Conservation (phyloP, 2,797 vertebrate species). For the Sebastes hubbsi region DNA sequence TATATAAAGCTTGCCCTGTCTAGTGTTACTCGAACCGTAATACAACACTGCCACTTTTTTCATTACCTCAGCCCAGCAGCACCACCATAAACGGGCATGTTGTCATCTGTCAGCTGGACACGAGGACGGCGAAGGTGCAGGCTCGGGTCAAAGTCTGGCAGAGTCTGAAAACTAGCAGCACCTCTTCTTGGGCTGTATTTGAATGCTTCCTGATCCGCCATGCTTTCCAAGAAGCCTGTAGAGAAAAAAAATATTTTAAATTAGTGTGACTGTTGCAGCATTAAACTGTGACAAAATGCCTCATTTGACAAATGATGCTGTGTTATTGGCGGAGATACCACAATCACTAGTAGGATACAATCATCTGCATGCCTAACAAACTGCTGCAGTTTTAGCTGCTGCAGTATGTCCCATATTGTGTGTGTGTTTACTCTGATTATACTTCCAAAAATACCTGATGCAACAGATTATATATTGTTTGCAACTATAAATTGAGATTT, state of each 20-base stretch:
- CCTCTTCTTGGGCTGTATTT: conserved; percentile 4
- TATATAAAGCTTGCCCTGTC: neutral
- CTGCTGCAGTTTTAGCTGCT: neutral
- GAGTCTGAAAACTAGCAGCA: conserved; percentile 1
- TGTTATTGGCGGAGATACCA: no score
- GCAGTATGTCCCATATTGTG: neutral
- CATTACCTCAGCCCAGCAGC: conserved; percentile 44
- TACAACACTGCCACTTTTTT: neutral
- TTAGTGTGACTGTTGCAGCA: neutral
- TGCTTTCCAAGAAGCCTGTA: conserved; percentile 27
- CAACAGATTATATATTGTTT: neutral
- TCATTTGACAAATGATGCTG: neutral
- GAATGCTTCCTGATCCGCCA: conserved; percentile 14
- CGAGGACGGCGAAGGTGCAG: neutral
- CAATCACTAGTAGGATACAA: neutral
- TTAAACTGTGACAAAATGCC: neutral
- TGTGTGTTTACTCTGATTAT: neutral
- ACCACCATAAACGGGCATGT: neutral
- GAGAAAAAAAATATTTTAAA: neutral
- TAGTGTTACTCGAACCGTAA: neutral
- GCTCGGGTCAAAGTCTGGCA: neutral
- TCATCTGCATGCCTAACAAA: neutral
- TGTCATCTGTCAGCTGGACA: neutral
- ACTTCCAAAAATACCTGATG: neutral
- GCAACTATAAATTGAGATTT: no score